These are phyloP conservation scores for Ceyx cyanopectus DNA, from an alignment of 2,113 vertebrate genomes.

Conservation along the genomic window DNA sequence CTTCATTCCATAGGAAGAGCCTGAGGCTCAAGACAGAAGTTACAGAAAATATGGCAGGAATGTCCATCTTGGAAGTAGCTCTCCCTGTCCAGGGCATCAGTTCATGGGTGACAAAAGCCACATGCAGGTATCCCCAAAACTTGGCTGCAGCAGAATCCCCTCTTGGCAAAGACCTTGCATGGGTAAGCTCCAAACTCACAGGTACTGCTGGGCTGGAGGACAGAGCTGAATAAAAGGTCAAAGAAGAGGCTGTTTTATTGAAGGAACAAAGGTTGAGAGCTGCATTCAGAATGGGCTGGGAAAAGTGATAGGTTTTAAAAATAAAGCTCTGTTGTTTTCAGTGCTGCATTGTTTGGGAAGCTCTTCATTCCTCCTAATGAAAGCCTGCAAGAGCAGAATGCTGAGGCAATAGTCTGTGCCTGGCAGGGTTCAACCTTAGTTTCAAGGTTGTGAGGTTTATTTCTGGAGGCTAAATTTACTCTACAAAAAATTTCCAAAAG, in stretches of 20 bases:
- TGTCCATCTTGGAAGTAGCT: not conserved
- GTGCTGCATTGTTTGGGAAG: not conserved
- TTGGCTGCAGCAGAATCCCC: not conserved
- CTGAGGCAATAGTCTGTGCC: not conserved
- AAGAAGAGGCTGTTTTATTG: not conserved
- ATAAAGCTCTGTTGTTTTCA: not conserved
- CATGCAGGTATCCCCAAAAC: not conserved
- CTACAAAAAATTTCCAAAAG: not conserved
- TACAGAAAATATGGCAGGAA: not conserved
- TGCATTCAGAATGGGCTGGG: not conserved
- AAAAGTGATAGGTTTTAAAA: not conserved
- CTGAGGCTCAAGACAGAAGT: not conserved
- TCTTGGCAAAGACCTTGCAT: not conserved
- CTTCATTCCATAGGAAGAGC: not conserved
- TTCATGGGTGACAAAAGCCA: not conserved
- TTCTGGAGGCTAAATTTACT: not conserved
- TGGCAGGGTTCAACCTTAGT: not conserved
- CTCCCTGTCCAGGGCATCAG: not conserved
- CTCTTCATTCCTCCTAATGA: not conserved
- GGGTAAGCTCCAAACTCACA: not conserved
- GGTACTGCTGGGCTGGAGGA: not conserved
- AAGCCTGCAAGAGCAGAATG: not conserved
- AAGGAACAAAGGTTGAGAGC: not conserved
- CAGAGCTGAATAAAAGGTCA: not conserved
- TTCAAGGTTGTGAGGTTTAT: conserved; percentile 1